Base-by-base conservation (phyloP, 2,113 vertebrate species). In the Alosa alosa region DNA sequence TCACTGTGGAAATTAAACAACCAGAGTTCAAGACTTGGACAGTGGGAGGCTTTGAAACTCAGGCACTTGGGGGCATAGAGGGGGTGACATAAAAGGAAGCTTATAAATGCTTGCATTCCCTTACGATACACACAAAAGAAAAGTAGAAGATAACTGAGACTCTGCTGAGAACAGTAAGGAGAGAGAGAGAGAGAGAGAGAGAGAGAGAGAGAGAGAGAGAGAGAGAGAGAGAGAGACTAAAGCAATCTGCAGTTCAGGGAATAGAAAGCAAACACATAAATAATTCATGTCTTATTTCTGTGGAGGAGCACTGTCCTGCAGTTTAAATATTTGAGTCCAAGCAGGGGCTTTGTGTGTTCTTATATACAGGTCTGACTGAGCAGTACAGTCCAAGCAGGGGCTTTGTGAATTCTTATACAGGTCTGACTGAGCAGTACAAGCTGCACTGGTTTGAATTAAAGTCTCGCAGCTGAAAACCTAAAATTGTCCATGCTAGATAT, bases 281-380 rank as follows among this genome's bases (percentile, higher is more conserved):
- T 85, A 82, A 86, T 88, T 78, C 41, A 85, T 83, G 31, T n/a
- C 44, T 18, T 81, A 83, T 88, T 39, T 86, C 39, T 85, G 25
- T 84, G 31, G 68, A 84, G 49, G 64, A 81, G 82, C 13, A 78
- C 72, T 78, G 25, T 36, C 72, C 72, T 41, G 44, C 13, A 86
- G 11, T 57, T 83, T 75, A 41, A 81, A 83, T 68, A 64, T 81
- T 55, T 17, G 31, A 55, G 81, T 81, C 45, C 39, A 39, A 55
- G 22, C 64, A 84, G 84, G 49, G 81, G 36, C 60, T 46, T 75
- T 75, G 46, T 44, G 72, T 81, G 41, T 25, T 86, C 49, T 60
- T 18, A 86, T 68, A 18, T 31, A 52, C 55, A 86, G 52, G 31
- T 60, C 83, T 39, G 60, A 68, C 84, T 31, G 31, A 31, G 31